phyloP scores from a whole-genome alignment of 2,113 vertebrate genomes.

The Channa maculata region DNA sequence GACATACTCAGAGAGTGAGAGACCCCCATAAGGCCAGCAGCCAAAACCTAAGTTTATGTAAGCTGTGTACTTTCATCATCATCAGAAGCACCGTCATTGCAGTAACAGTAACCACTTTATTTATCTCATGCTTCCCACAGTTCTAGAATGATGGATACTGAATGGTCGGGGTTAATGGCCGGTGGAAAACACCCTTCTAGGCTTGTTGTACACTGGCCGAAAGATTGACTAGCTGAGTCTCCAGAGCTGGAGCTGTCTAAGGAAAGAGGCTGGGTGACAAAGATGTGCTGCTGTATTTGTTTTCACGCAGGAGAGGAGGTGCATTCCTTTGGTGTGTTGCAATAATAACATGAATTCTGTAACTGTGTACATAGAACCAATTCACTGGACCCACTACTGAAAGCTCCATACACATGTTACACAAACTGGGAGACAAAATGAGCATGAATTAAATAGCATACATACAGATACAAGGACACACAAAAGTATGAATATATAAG shows the following conservation, averaged over 20 bases:
- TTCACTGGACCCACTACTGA: too few species aligned
- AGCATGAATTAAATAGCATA: neutral
- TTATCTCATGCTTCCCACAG: conserved; percentile 11
- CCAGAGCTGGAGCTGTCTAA: conserved; percentile 13
- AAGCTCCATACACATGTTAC: neutral
- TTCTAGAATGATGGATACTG: neutral
- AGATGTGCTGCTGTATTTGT: conserved; percentile 9
- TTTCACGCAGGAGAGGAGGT: conserved; percentile 17
- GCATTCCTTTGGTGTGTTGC: too few species aligned
- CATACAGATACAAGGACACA: neutral
- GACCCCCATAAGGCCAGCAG: conserved; percentile 20
- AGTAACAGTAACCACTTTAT: conserved; percentile 6
- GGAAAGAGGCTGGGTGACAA: conserved; percentile 5
- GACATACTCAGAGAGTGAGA: neutral
- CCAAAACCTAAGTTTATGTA: conserved; percentile 57
- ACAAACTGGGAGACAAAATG: conserved; percentile 1
- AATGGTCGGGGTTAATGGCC: neutral
- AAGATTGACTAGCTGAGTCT: conserved; percentile 19
- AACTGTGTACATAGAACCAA: neutral
- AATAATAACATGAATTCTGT: neutral
- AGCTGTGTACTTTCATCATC: conserved; percentile 60
- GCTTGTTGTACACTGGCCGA: conserved; percentile 2
- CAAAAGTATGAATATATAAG: neutral
- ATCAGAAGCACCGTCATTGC: conserved; percentile 19
- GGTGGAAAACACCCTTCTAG: neutral